A percentile compares a stretch with the other conserved stretches of the same genome.
phyloP scores from a whole-genome alignment of 2,113 vertebrate genomes.

The Jaculus jaculus region DNA sequence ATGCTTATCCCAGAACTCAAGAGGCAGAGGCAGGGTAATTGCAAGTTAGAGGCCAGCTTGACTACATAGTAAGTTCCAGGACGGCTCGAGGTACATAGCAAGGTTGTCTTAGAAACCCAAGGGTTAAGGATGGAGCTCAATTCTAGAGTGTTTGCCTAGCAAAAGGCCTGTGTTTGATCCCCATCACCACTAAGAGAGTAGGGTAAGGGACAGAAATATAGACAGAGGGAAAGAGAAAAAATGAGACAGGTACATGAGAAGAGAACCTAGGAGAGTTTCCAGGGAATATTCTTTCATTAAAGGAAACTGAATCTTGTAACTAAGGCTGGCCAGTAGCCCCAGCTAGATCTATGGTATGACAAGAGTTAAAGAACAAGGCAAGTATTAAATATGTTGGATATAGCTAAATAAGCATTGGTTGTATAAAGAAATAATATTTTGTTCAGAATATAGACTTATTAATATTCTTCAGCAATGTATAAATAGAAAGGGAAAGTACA shows the following conservation, averaged over 20 bases:
- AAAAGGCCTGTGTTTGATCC: too few species aligned
- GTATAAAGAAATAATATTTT: neutral
- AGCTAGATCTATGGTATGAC: neutral
- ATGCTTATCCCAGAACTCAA: too few species aligned
- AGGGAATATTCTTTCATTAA: neutral
- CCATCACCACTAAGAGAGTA: too few species aligned
- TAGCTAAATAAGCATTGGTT: neutral
- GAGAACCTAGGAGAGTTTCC: neutral
- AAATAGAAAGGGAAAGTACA: neutral
- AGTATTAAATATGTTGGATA: neutral
- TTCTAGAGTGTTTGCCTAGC: too few species aligned
- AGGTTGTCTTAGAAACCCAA: too few species aligned
- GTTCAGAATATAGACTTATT: neutral
- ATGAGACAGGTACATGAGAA: neutral
- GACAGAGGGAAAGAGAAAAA: too few species aligned
- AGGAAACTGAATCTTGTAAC: neutral
- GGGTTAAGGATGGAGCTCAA: too few species aligned
- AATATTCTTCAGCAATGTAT: neutral
- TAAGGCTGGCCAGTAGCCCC: neutral
- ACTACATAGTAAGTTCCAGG: too few species aligned
- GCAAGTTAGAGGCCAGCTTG: too few species aligned
- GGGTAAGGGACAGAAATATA: neutral
- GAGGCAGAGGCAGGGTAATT: too few species aligned
- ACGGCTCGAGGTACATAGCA: too few species aligned
- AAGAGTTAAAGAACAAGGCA: neutral